Base-by-base conservation (phyloP, 2,888 invertebrate species). In the Empis livida region DNA sequence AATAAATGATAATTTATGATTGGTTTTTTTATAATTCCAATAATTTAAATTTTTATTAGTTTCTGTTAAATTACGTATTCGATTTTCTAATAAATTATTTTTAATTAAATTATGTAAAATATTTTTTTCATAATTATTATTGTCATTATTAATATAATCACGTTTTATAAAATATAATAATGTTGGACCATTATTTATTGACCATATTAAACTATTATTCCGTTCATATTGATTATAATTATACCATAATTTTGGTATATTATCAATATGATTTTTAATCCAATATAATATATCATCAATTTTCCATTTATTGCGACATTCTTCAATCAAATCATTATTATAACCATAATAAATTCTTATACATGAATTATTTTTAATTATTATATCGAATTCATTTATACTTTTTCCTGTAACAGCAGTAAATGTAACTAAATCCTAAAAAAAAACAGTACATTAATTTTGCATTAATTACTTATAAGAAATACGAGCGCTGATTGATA, bases 341-440 rank as follows among this genome's bases (percentile, higher is more conserved):
- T 20, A 20, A 20, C 20, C 5, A 20, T 20, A 20, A 20, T 20
- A 20, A 20, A 20, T 20, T 20, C 20, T 3, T 20, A 20, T 20
- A 20, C 20, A 20, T 20, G 20, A 20, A 20, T 20, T 20, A 20
- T 20, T 14, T 6, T 41, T 62, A 27, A 60, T 60, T 16, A 70
- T 67, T 4, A 77, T 70, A 3, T 73, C 74, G 17, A 78, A 67
- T 42, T 74, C 70, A 1, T 59, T 55, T 1, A 73, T 71, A 5
- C 72, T 66, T 37, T 71, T 71, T 39, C 79, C 78, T 3, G 87
- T 84, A 8, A 84, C 77, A 1, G 82, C 75, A 6, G 20, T 5
- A 20, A 20, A 20, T 20, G 3, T 20, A 20, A 20, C 20, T 20
- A 20, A 20, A 20, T 20, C 20, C 20, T 20, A 20, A 20, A 20